These are phyloP conservation scores for Drosophila biarmipes DNA, from an alignment of 1,140 invertebrate species.

Conservation along the genomic window DNA sequence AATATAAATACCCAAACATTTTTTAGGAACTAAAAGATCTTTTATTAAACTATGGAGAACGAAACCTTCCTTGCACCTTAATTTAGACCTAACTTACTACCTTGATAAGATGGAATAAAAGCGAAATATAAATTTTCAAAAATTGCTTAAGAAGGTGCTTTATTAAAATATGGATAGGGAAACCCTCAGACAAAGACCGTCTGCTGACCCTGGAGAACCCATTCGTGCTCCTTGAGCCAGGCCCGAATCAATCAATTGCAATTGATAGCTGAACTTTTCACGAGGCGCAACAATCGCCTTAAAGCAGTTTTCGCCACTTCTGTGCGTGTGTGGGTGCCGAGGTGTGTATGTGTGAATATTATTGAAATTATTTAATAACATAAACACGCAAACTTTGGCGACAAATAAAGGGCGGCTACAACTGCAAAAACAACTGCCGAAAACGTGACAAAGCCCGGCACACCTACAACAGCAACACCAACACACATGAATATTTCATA, in stretches of 20 bases:
- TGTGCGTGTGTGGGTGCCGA: slow-evolving; percentile 1
- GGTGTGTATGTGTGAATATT: slow-evolving; percentile 62
- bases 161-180: no score
- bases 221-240: not conserved
- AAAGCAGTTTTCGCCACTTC: not conserved
- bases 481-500: slow-evolving; percentile 55
- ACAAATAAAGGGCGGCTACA: slow-evolving; percentile 34
- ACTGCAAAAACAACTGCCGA: slow-evolving; percentile 52
- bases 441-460: slow-evolving; percentile 67
- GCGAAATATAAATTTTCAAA: no score
- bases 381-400: slow-evolving; percentile 66
- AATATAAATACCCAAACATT: no score
- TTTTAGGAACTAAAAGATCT: no score
- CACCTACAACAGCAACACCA: slow-evolving; percentile 48
- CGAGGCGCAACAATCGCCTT: slow-evolving; percentile 27
- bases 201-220: not conserved
- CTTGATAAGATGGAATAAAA: no score
- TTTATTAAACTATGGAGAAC: no score
- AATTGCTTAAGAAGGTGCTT: no score
- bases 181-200: not conserved
- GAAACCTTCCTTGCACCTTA: no score
- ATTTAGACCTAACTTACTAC: no score
- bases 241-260: slow-evolving; percentile 20
- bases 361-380: slow-evolving; percentile 75
- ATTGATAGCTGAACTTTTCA: slow-evolving; percentile 17